Conservation (phyloP, 2,797 vertebrate genomes). For the Syngnathus rostellatus region DNA sequence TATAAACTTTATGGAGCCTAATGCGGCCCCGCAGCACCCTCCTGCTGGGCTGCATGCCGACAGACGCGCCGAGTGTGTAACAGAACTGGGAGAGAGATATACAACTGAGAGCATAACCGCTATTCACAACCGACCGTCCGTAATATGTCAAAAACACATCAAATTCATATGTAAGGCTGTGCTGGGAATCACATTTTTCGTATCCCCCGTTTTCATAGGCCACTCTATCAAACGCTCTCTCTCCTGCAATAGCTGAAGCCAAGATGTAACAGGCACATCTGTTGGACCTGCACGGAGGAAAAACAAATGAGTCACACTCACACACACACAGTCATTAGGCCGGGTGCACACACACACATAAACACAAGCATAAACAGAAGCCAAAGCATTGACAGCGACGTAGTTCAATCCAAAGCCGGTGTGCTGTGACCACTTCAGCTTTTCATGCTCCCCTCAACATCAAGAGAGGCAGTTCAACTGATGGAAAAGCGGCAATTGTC, state of each 20-base stretch:
- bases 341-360: not conserved
- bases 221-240: constrained; percentile 17
- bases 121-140: constrained; percentile 53
- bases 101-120: constrained; percentile 53
- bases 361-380: constrained; percentile 16
- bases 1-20: constrained; percentile 73
- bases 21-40: constrained; percentile 66
- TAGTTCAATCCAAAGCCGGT: constrained; percentile 54
- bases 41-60: constrained; percentile 57
- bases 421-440: constrained; percentile 58
- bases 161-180: constrained; percentile 44
- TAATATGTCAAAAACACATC: constrained; percentile 42
- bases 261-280: constrained; percentile 24
- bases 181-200: constrained; percentile 37
- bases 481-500: constrained; percentile 60
- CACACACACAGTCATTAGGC: constrained; percentile 13
- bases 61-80: constrained; percentile 58
- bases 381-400: constrained; percentile 39
- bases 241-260: constrained; percentile 31
- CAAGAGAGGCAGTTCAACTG: constrained; percentile 55
- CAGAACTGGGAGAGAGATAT: constrained; percentile 59
- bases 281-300: constrained; percentile 19
- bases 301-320: constrained; percentile 22
- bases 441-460: constrained; percentile 67
- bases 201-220: constrained; percentile 18